Base-by-base conservation (phyloP, 2,888 invertebrate genomes). In the Xestia sexstrigata region DNA sequence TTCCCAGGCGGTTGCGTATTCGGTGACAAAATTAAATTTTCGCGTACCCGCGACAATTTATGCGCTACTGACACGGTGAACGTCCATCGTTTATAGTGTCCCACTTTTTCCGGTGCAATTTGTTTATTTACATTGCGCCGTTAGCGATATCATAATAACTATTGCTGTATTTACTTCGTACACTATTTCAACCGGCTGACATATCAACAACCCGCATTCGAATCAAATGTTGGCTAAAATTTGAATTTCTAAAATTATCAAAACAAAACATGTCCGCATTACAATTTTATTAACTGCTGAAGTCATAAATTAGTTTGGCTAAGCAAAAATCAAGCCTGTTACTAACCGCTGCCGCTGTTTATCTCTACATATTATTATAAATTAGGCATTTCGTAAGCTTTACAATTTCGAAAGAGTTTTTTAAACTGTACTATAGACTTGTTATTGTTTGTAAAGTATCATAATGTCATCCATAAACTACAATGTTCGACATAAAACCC, bases 61-160 rank as follows among this genome's bases (percentile, higher is more conserved):
- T 93, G 94, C 90, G 93, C 96, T 92, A 96, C 95, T 96, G 95
- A 96, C 96, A 96, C 95, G 91, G 94, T 96, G 93, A 94, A 92
- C 94, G 92, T 90, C 83, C 87, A 79, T 76, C 86, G 84, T 87
- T 90, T 84, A 80, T 86, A 87, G 89, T 92, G 94, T 88, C 91
- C 95, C 90, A 95, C 93, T 95, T 96, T 52, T 92, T 79, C 75
- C 76, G 82, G 74, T 79, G 82, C 78, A 82, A 85, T 89, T 90
- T 90, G 87, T 92, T 92, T 91, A 88, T 91, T 92, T 89, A 89
- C 87, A 60, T 77, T 80, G 73, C 11, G 65, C 65, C 58, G 71
- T 76, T 76, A 79, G 75, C 78, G 52, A 65, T 80, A 79, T 63
- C 47, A 66, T n/a, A 67, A 60, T 68, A 71, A 72, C 26, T 76